A percentile compares a stretch with the other conserved stretches of the same genome.
Evolutionary conservation across 2,888 invertebrate genomes (phyloP).

Genomic region (Clunio marinus): DNA sequence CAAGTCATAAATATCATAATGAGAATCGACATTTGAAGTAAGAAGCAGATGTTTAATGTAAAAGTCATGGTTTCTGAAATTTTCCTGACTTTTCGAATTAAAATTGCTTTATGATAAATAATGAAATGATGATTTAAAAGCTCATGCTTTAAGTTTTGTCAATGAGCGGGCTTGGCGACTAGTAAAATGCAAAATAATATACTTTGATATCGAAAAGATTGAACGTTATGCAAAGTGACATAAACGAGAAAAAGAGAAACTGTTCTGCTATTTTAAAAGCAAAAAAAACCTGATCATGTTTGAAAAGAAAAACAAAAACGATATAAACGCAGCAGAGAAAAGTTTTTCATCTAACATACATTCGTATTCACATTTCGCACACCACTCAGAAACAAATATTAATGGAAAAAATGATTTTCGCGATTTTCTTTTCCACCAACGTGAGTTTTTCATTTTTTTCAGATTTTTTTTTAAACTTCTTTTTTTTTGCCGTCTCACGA

Average conservation of each 20-base stretch:
- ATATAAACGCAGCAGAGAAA: too few relatives aligned
- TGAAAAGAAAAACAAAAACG: too few relatives aligned
- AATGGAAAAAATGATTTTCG: conserved; percentile 36
- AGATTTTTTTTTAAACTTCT: not conserved
- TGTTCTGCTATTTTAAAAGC: not conserved
- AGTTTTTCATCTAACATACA: too few relatives aligned
- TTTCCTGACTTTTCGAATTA: not conserved
- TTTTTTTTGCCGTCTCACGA: conserved; percentile 22
- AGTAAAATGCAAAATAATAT: conserved; percentile 34
- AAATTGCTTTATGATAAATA: not conserved
- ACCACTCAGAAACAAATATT: conserved; percentile 15
- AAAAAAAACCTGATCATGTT: not conserved
- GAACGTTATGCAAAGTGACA: not conserved
- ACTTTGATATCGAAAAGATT: conserved; percentile 35
- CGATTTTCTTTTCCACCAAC: conserved; percentile 14
- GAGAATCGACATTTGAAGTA: conserved; percentile 38
- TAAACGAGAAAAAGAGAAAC: not conserved
- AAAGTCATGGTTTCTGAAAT: too few relatives aligned
- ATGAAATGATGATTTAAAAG: not conserved
- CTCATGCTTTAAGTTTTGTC: too few relatives aligned
- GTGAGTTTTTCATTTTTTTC: conserved; percentile 17
- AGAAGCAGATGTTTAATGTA: too few relatives aligned
- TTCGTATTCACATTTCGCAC: too few relatives aligned
- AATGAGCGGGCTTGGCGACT: not conserved
- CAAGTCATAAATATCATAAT: conserved; percentile 32